Percentiles rank a stretch among this genome's conserved stretches.
These are phyloP conservation scores for Eupithecia insigniata DNA, from an alignment of 2,888 invertebrate genomes.

Conservation along the genomic window DNA sequence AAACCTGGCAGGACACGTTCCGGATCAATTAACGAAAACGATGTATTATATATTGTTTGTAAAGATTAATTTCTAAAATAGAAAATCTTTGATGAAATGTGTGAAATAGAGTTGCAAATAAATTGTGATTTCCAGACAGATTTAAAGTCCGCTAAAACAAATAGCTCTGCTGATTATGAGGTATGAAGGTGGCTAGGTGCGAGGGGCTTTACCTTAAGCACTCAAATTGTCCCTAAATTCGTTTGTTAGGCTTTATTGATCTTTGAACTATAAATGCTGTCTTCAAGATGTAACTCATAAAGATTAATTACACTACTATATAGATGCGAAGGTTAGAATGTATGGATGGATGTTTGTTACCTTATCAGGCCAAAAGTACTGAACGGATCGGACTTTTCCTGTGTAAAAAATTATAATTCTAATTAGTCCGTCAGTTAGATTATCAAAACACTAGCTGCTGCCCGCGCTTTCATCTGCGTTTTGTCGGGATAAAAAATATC, in stretches of 20 bases:
- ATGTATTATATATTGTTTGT: constrained; percentile 12
- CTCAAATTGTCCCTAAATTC: constrained; percentile 8
- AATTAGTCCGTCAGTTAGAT: too few species aligned
- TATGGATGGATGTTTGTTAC: too few species aligned
- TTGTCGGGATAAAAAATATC: too few species aligned
- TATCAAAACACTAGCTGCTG: too few species aligned
- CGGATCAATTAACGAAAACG: neutral
- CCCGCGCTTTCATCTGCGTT: too few species aligned
- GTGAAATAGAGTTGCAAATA: constrained; percentile 12
- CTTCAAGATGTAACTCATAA: neutral
- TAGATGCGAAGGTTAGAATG: too few species aligned
- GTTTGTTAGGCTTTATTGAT: neutral
- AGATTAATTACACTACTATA: too few species aligned
- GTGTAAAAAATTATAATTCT: too few species aligned
- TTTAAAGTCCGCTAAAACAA: constrained; percentile 37
- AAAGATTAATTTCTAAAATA: constrained; percentile 32
- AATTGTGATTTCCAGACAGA: constrained; percentile 29
- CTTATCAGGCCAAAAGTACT: too few species aligned
- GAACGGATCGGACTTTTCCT: too few species aligned
- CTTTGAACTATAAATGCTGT: neutral
- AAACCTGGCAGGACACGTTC: neutral
- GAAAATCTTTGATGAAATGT: constrained; percentile 37
- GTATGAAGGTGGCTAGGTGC: constrained; percentile 14
- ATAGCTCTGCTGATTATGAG: constrained; percentile 23
- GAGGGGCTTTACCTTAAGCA: constrained; percentile 25